phyloP scores from a whole-genome alignment of 2,888 invertebrate species.

The Callosobruchus maculatus region DNA sequence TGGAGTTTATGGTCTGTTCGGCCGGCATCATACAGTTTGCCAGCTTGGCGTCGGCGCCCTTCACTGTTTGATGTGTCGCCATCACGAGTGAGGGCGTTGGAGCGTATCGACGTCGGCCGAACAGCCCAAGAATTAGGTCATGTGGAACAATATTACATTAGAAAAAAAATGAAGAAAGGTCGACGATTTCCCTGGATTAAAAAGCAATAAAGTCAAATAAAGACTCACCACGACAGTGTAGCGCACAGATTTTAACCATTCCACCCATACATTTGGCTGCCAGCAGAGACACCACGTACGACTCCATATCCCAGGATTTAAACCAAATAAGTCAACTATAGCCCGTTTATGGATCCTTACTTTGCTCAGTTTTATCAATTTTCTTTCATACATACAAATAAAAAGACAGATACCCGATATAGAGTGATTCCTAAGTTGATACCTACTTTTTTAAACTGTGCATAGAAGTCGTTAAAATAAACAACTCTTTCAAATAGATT shows the following conservation, averaged over 20 bases:
- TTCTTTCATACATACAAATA: not conserved
- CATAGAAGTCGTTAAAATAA: too few species aligned
- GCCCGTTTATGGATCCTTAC: slow-evolving; percentile 39
- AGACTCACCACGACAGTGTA: slow-evolving; percentile 51
- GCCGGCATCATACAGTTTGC: too few species aligned
- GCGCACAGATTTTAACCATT: slow-evolving; percentile 45
- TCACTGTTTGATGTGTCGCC: too few species aligned
- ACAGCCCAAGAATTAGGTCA: too few species aligned
- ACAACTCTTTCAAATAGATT: too few species aligned
- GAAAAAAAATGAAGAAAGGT: not conserved
- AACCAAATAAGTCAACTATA: slow-evolving; percentile 41
- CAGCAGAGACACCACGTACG: slow-evolving; percentile 49
- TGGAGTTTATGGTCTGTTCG: too few species aligned
- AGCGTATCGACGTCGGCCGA: too few species aligned
- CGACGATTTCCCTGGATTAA: not conserved
- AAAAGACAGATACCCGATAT: too few species aligned
- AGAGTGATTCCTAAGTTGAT: too few species aligned
- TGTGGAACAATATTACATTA: not conserved
- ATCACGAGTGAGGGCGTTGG: too few species aligned
- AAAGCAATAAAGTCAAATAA: not conserved
- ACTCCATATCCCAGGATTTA: slow-evolving; percentile 43
- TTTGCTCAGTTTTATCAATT: slow-evolving; percentile 35
- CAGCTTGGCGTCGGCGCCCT: too few species aligned
- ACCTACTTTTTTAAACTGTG: too few species aligned
- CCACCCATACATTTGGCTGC: slow-evolving; percentile 41